These are phyloP conservation scores for Macrocentrus cingulum DNA, from an alignment of 1,140 invertebrate genomes.

Conservation along the genomic window DNA sequence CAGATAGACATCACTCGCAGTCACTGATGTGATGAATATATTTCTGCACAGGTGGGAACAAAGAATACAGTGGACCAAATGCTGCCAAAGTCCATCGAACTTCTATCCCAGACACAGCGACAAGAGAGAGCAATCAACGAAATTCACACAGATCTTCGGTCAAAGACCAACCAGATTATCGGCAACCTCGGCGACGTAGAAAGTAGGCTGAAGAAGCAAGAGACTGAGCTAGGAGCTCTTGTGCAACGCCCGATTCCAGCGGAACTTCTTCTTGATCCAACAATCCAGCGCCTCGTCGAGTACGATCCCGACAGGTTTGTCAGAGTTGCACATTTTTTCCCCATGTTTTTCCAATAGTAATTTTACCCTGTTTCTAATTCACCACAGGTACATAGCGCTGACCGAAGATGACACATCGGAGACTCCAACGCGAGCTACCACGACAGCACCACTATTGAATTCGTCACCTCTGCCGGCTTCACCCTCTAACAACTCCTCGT, in stretches of 20 bases:
- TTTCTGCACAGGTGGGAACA: conserved; percentile 65
- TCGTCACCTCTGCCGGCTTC: conserved; percentile 39
- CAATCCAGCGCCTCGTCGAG: conserved; percentile 74
- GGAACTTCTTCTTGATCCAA: conserved; percentile 74
- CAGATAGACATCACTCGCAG: background rate
- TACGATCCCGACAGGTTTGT: conserved; percentile 70
- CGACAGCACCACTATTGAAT: conserved; percentile 39
- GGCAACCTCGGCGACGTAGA: conserved; percentile 84
- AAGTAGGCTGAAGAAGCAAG: conserved; percentile 79
- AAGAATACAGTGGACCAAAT: conserved; percentile 83
- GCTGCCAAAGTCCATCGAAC: conserved; percentile 80
- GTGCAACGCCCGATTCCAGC: conserved; percentile 71
- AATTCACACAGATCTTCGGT: conserved; percentile 79
- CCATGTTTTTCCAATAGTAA: background rate
- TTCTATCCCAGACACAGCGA: conserved; percentile 80
- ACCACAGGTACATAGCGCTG: conserved; percentile 35
- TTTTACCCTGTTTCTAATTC: too few species aligned
- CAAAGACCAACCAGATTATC: conserved; percentile 84
- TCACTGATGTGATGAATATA: background rate
- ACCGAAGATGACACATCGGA: conserved; percentile 45
- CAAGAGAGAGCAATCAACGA: conserved; percentile 85
- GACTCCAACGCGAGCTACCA: conserved; percentile 43
- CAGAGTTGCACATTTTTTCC: background rate
- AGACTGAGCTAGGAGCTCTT: conserved; percentile 73
- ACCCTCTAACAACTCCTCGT: conserved; percentile 48